Base-by-base conservation (phyloP, 2,888 invertebrate genomes). In the Leucozona laternaria region DNA sequence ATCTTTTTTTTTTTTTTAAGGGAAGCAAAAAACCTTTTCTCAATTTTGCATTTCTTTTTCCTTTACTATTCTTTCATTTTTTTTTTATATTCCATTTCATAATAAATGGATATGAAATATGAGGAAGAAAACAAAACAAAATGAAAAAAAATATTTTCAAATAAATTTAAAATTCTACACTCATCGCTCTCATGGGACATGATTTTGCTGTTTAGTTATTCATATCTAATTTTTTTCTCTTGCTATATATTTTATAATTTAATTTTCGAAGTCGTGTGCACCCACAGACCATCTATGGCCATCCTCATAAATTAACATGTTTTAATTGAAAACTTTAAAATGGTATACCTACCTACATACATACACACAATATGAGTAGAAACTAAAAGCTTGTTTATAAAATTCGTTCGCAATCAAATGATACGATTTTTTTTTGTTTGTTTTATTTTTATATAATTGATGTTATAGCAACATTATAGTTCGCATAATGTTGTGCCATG, bases 301-400 rank as follows among this genome's bases (percentile, higher is more conserved):
- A 80, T 77, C 85, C 55, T 62, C 55, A 68, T 80, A 60, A 85
- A 64, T 80, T 85, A 60, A 75, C 76, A 80, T 80, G 73, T 84
- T 31, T 64, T 43, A 58, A 55, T 55, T 57, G 22, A 40, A 70
- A 28, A 28, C 15, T 5, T 53, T 25, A 8, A 53, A 53, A 25
- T 53, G 53, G 15, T 28, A 53, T 28, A n/a, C n/a, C n/a, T n/a
- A n/a, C n/a, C n/a, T n/a, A n/a, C n/a, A n/a, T n/a, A n/a, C n/a
- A n/a, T n/a, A n/a, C n/a, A n/a, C n/a, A n/a, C n/a, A n/a, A n/a
- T n/a, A n/a, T n/a, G n/a, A n/a, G n/a, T n/a, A 15, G 15, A 53
- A 25, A 53, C 8, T 53, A 2, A 15, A 50, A 50, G 22, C 50
- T 50, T 15, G 22, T 25, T 25, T 55, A 31, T 55, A 6, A 6